Base-by-base conservation (phyloP, 2,888 invertebrate species). In the Priocnemis perturbator region DNA sequence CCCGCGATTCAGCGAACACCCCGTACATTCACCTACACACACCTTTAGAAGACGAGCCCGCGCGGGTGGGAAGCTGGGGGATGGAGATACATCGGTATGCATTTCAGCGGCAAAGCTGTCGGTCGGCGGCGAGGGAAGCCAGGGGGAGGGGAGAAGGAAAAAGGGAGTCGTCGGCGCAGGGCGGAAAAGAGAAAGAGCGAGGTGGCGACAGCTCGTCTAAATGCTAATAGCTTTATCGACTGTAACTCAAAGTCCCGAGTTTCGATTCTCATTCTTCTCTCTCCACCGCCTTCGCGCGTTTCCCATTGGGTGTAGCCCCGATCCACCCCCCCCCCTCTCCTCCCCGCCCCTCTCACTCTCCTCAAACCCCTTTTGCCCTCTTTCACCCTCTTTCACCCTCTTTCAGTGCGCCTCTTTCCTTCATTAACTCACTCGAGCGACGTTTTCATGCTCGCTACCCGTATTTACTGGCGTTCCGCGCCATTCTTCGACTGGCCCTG, bases 141-240 rank as follows among this genome's bases (percentile, higher is more conserved):
- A 74, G 56, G 19, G 56, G 50, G 55, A 15, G 74, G 71, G 71
- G 75, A 69, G 70, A 60, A 74, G 76, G 69, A 69, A 72, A 74
- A 30, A 64, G 64, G 63, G 17, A 72, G 45, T 62, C 37, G 57
- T 59, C 63, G 64, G 65, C 59, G 21, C 48, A 21, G 44, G 37
- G 53, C 52, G 57, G 50, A 62, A 60, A 56, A 58, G 65, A 72
- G 66, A 72, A 59, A 65, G 67, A 66, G 70, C 60, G 74, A 64
- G 74, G 72, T 77, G 79, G 77, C 87, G 87, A 88, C 88, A 88
- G 87, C 88, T 88, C 88, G 88, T 89, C 88, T 89, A 89, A 88
- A 89, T 89, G 88, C 88, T 89, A 89, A 89, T 89, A 86, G 87
- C 86, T 86, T 87, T 87, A 88, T 88, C 87, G 88, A 87, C 85